Base-by-base conservation (phyloP, 2,797 vertebrate genomes). In the Chelmon rostratus region DNA sequence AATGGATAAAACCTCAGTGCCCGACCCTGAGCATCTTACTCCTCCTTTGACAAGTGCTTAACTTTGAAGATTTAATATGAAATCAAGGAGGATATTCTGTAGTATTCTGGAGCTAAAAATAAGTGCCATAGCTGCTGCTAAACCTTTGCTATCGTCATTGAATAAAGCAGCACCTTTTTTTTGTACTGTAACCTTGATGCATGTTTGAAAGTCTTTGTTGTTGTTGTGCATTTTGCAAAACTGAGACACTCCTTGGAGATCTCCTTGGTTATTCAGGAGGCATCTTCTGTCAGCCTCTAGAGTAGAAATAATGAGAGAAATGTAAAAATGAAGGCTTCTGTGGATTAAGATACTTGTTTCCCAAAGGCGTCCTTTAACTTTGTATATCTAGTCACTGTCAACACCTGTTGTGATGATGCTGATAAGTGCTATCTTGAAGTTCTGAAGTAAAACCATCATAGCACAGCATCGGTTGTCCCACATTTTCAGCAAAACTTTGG, bases 31-130 rank as follows among this genome's bases (percentile, higher is more conserved):
- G 49, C 47, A 9, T 44, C 42, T 19, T 53, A 53, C 61, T 23
- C 19, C 56, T 47, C 59, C 65, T 35, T 42, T 76, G 25, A 66
- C 16, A 49, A 8, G 8, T 61, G 61, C 28, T 69, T 57, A 31
- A 67, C 52, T 63, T 68, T 47, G 63, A 68, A 66, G 42, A 21
- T 71, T 47, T 54, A 53, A 73, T 23, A 53, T 52, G 12, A 70
- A 66, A 52, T 68, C 40, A 23, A 67, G 52, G 38, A 21, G 40
- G 40, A 21, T 68, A n/a, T n/a, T n/a, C n/a, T n/a, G n/a, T n/a
- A n/a, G n/a, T 72, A 19, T 50, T 64, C 57, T 44, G 58, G 6
- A 37, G 44, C 10, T 23, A 71, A 6, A 76, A 75, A n/a, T 31
- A 46, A 37, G 44, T 4, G 12, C 21, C 21, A 2, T 6, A 61